Conservation (phyloP, 2,113 vertebrate species). For the Vanacampus margaritifer region DNA sequence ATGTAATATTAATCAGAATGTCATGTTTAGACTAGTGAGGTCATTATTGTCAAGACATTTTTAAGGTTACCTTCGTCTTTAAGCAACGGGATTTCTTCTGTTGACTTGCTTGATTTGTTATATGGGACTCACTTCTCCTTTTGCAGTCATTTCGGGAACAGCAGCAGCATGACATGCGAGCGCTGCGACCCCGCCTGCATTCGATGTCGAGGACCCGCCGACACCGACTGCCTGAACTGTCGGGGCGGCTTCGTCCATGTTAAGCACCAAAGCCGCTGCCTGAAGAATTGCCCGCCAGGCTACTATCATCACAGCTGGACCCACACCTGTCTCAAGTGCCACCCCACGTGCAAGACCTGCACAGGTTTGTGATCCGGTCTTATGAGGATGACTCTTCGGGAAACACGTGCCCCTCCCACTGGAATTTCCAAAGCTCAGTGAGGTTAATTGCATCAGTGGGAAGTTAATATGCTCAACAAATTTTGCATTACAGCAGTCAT, state of each 20-base stretch:
- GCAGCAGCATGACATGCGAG: conserved; percentile 66
- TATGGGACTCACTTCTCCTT: neutral
- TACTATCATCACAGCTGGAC: conserved; percentile 64
- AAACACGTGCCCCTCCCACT: neutral
- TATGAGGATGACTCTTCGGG: neutral
- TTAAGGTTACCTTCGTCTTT: too few relatives aligned
- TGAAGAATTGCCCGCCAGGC: conserved; percentile 76
- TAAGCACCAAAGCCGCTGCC: conserved; percentile 66
- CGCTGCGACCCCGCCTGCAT: conserved; percentile 81
- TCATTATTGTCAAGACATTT: too few relatives aligned
- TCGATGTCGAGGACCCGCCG: conserved; percentile 68
- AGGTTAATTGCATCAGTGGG: neutral
- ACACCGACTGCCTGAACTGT: conserved; percentile 80
- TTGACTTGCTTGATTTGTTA: too few relatives aligned
- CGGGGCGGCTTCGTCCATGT: conserved; percentile 74
- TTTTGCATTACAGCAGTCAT: neutral
- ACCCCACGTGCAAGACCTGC: conserved; percentile 82
- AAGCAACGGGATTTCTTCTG: too few relatives aligned
- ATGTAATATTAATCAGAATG: too few relatives aligned
- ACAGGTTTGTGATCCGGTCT: neutral
- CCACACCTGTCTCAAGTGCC: conserved; percentile 78
- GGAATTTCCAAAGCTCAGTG: neutral
- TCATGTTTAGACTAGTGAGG: too few relatives aligned
- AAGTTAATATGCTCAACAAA: neutral
- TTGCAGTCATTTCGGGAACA: conserved; percentile 80